phyloP scores from a whole-genome alignment of 2,888 invertebrate species.

The Nemotelus nigrinus region DNA sequence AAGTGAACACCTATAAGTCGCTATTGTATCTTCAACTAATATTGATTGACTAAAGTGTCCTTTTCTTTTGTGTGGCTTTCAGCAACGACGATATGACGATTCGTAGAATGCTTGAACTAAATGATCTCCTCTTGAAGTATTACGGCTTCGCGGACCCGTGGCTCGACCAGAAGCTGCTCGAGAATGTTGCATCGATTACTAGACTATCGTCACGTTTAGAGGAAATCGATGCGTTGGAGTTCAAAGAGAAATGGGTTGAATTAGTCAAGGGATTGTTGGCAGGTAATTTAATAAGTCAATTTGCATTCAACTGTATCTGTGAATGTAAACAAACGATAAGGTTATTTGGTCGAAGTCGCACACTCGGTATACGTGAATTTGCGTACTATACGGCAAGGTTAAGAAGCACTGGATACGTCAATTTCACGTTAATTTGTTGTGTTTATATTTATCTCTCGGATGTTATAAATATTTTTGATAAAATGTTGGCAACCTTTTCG shows the following conservation, averaged over 20 bases:
- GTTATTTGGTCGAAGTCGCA: too few relatives aligned
- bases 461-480: too few relatives aligned
- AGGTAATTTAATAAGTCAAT: slow-evolving; percentile 61
- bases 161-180: slow-evolving; percentile 84
- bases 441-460: too few relatives aligned
- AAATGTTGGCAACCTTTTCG: too few relatives aligned
- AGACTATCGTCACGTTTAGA: slow-evolving; percentile 74
- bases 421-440: too few relatives aligned
- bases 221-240: slow-evolving; percentile 75
- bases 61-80: neutral
- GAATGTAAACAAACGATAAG: too few relatives aligned
- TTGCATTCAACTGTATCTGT: too few relatives aligned
- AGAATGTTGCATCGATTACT: slow-evolving; percentile 83
- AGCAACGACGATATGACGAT: slow-evolving; percentile 74
- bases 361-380: too few relatives aligned
- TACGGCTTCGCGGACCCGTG: slow-evolving; percentile 93
- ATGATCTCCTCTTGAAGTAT: slow-evolving; percentile 89
- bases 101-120: slow-evolving; percentile 87
- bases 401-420: too few relatives aligned
- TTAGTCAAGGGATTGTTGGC: slow-evolving; percentile 75
- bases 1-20: slow-evolving; percentile 67
- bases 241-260: slow-evolving; percentile 72
- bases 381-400: too few relatives aligned
- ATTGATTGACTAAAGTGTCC: slow-evolving; percentile 2
- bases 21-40: neutral